A percentile compares a stretch with the other conserved stretches of the same genome.
Evolutionary conservation across 2,888 invertebrate genomes (phyloP).

Genomic region (Polydrusus cervinus): DNA sequence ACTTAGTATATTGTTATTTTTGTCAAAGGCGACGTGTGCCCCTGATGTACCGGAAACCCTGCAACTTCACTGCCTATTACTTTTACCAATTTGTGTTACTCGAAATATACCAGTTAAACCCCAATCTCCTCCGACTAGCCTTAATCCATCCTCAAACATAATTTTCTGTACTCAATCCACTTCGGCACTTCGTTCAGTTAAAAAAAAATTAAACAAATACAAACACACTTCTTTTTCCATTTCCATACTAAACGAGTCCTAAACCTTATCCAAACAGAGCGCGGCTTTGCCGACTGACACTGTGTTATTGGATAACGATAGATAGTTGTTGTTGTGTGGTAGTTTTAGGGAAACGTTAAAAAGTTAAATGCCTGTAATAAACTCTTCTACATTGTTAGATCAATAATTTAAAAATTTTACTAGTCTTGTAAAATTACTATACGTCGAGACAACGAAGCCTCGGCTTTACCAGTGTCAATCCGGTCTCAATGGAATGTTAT

Average conservation of each 20-base stretch:
- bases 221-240: slow-evolving; percentile 46
- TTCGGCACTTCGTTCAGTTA: not conserved
- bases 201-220: slow-evolving; percentile 42
- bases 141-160: slow-evolving; percentile 15
- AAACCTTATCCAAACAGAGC: slow-evolving; percentile 41
- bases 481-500: too few species aligned
- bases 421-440: too few species aligned
- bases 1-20: too few species aligned
- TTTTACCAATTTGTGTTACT: too few species aligned
- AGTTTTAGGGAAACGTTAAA: not conserved
- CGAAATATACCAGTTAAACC: not conserved
- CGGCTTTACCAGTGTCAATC: too few species aligned
- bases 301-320: slow-evolving; percentile 11
- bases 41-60: too few species aligned
- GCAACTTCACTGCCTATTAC: too few species aligned
- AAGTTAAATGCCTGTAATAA: too few species aligned
- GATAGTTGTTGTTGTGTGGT: not conserved
- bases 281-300: slow-evolving; percentile 21
- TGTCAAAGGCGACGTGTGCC: too few species aligned
- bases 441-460: too few species aligned
- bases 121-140: not conserved
- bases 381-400: too few species aligned
- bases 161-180: slow-evolving; percentile 20
- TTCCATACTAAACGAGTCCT: slow-evolving; percentile 42
- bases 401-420: too few species aligned